These are phyloP conservation scores for Chloroceryle amazona DNA, from an alignment of 2,797 vertebrate genomes.

Conservation along the genomic window DNA sequence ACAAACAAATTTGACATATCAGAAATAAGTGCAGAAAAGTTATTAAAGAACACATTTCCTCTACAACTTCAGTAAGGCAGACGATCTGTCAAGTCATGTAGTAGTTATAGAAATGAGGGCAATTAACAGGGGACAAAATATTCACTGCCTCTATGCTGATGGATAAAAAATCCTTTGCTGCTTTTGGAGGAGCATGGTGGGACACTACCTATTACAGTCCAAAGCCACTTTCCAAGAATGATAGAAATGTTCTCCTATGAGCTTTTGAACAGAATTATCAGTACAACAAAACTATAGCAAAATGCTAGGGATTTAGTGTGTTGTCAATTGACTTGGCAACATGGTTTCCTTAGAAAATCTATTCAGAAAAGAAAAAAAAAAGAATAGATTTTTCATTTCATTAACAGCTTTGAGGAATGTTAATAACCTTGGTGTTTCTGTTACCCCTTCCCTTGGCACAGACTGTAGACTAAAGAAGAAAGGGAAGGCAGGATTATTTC, in stretches of 20 bases:
- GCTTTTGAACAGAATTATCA: neutral
- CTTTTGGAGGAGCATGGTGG: neutral
- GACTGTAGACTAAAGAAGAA: neutral
- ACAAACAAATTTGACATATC: neutral
- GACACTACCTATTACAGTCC: neutral
- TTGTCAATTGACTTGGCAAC: neutral
- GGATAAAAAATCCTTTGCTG: neutral
- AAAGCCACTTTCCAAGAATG: neutral
- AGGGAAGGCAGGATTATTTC: neutral
- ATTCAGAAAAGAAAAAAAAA: neutral
- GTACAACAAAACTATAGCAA: neutral
- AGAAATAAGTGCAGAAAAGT: constrained; percentile 1
- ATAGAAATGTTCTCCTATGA: neutral
- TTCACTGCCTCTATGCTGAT: neutral
- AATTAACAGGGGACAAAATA: neutral
- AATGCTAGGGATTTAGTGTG: neutral
- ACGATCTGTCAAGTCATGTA: neutral
- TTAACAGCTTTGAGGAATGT: neutral
- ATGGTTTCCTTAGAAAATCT: neutral
- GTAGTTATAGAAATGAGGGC: neutral
- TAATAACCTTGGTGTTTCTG: neutral
- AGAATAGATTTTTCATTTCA: neutral
- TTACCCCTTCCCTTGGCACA: neutral
- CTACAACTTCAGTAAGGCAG: neutral
- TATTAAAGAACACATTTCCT: neutral